phyloP scores from a whole-genome alignment of 2,113 vertebrate genomes.

The Menura novaehollandiae region DNA sequence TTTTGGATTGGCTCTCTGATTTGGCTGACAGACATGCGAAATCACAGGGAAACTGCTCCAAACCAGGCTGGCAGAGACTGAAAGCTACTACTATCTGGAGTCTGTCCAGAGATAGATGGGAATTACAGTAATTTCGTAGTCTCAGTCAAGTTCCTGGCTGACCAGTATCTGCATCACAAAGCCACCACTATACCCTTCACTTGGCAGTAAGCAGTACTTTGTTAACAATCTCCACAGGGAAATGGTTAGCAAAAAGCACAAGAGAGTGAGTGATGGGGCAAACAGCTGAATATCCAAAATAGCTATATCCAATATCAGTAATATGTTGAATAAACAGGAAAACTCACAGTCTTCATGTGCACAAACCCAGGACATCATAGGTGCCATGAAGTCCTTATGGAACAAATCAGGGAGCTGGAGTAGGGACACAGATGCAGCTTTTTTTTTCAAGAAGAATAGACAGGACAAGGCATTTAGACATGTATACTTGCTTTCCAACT shows the following conservation, averaged over 20 bases:
- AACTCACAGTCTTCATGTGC: neutral
- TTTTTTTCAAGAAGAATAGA: neutral
- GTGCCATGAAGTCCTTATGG: neutral
- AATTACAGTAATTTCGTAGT: conserved; percentile 30
- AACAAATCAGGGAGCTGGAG: neutral
- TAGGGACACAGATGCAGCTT: neutral
- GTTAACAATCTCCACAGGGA: neutral
- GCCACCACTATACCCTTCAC: neutral
- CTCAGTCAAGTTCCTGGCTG: conserved; percentile 32
- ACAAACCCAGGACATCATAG: neutral
- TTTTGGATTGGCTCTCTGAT: conserved; percentile 9
- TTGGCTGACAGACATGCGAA: conserved; percentile 12
- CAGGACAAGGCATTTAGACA: neutral
- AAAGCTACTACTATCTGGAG: conserved; percentile 30
- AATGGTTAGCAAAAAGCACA: neutral
- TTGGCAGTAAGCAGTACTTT: conserved; percentile 24
- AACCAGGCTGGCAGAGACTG: conserved; percentile 33
- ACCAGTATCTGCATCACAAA: conserved; percentile 46
- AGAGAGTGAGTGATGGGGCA: neutral
- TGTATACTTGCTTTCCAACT: neutral
- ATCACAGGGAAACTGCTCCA: conserved; percentile 7
- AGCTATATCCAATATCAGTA: neutral
- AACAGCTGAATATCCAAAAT: neutral
- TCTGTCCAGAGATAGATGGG: conserved; percentile 42
- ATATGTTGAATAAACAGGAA: neutral